Conservation (phyloP, 2,888 invertebrate genomes). For the Horisme vitalbata region DNA sequence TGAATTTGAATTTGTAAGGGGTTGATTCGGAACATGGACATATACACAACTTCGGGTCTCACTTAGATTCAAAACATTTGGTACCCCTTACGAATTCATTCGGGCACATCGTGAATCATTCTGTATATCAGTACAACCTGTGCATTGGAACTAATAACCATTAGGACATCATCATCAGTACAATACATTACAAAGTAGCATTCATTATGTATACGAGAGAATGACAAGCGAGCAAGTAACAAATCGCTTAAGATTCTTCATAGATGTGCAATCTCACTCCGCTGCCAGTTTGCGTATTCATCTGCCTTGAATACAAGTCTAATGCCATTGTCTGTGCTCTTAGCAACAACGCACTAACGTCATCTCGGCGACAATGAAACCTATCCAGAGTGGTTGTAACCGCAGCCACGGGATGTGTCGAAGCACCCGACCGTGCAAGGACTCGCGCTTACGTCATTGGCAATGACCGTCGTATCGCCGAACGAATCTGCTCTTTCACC, state of each 20-base stretch:
- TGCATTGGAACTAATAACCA: too few relatives aligned
- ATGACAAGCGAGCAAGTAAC: slow-evolving; percentile 18
- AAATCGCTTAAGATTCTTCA: slow-evolving; percentile 23
- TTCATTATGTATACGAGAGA: slow-evolving; percentile 21
- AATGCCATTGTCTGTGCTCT: slow-evolving; percentile 48
- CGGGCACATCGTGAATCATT: too few relatives aligned
- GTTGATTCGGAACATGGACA: too few relatives aligned
- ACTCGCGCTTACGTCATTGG: slow-evolving; percentile 63
- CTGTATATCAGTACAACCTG: too few relatives aligned
- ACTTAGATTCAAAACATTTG: too few relatives aligned
- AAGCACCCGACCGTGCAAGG: slow-evolving; percentile 76
- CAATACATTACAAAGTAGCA: slow-evolving; percentile 14
- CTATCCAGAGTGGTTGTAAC: slow-evolving; percentile 73
- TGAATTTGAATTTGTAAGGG: too few relatives aligned
- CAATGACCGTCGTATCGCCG: slow-evolving; percentile 45
- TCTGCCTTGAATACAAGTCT: slow-evolving; percentile 35
- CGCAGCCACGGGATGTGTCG: slow-evolving; percentile 70
- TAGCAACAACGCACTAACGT: slow-evolving; percentile 63
- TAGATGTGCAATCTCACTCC: slow-evolving; percentile 19
- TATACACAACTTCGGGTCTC: too few relatives aligned
- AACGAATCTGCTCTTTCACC: slow-evolving; percentile 43
- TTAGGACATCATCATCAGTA: slow-evolving; percentile 1
- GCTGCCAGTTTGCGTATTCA: slow-evolving; percentile 28
- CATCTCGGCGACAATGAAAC: slow-evolving; percentile 68
- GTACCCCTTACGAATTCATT: too few relatives aligned